Evolutionary conservation across 2,797 vertebrate species (phyloP).

Genomic region (Pampus argenteus): DNA sequence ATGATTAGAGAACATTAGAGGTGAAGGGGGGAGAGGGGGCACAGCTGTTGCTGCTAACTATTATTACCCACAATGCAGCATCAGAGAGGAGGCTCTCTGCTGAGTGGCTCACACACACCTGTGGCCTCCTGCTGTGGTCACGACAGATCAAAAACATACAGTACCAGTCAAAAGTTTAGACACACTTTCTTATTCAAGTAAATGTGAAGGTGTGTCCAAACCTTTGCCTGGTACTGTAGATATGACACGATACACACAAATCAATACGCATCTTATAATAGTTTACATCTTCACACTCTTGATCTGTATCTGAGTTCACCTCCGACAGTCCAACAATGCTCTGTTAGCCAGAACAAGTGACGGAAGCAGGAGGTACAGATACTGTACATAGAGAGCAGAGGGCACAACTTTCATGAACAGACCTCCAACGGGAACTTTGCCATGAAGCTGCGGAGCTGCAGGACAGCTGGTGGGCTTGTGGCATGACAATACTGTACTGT

Average conservation of each 20-base stretch:
- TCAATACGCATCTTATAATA: background rate
- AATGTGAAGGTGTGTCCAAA: too few relatives aligned
- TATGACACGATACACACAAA: slow-evolving; percentile 15
- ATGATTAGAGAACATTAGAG: slow-evolving; percentile 89
- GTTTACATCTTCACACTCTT: background rate
- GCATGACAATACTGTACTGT: slow-evolving; percentile 38
- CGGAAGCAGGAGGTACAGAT: slow-evolving; percentile 2
- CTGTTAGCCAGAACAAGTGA: background rate
- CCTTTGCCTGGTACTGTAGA: too few relatives aligned
- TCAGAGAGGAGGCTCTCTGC: slow-evolving; percentile 61
- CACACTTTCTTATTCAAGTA: too few relatives aligned
- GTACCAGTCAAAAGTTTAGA: background rate
- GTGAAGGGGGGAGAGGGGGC: slow-evolving; percentile 73
- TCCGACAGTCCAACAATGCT: background rate
- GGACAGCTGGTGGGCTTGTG: slow-evolving; percentile 50
- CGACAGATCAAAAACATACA: slow-evolving; percentile 50
- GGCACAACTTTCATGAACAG: slow-evolving; percentile 13
- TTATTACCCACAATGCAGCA: slow-evolving; percentile 85
- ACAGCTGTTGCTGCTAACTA: slow-evolving; percentile 83
- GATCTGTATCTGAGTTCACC: background rate
- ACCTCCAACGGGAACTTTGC: slow-evolving; percentile 19
- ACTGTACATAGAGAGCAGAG: slow-evolving; percentile 4
- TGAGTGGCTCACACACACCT: slow-evolving; percentile 82
- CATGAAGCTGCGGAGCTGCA: slow-evolving; percentile 7
- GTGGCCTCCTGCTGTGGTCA: slow-evolving; percentile 81